These are phyloP conservation scores for Adineta ricciae DNA, from an alignment of 2,888 invertebrate genomes.

Conservation along the genomic window DNA sequence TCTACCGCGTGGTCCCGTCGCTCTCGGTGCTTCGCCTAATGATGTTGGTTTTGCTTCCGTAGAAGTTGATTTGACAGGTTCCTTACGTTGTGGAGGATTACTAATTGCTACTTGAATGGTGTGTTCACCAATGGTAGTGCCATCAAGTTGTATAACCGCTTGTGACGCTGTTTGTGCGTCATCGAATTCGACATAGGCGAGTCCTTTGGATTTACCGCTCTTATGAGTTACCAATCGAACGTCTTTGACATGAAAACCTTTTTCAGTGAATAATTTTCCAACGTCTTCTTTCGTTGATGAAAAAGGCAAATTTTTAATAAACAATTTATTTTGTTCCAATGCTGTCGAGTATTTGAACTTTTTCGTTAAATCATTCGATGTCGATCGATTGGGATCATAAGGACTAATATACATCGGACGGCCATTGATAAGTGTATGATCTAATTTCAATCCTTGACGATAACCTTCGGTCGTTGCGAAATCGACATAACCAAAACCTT, in stretches of 20 bases:
- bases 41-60: no score
- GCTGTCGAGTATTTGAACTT: conserved; percentile 59
- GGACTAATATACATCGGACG: conserved; percentile 79
- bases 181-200: conserved; percentile 80
- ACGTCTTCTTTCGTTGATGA: conserved; percentile 65
- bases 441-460: conserved; percentile 44
- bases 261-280: conserved; percentile 60
- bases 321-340: conserved; percentile 77
- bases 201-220: conserved; percentile 77
- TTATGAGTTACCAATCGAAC: conserved; percentile 72
- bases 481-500: conserved; percentile 61
- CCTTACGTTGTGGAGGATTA: conserved; percentile 56
- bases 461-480: conserved; percentile 43
- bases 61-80: background rate
- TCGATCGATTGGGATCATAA: conserved; percentile 55
- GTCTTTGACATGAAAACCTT: conserved; percentile 57
- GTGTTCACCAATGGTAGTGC: conserved; percentile 58
- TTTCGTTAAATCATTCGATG: conserved; percentile 35
- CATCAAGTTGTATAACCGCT: conserved; percentile 66
- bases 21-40: background rate
- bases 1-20: background rate
- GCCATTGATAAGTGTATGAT: conserved; percentile 64
- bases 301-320: conserved; percentile 66
- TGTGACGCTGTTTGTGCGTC: conserved; percentile 54
- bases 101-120: conserved; percentile 65